These are phyloP conservation scores for Anodontia alba DNA, from an alignment of 2,888 invertebrate species.

Conservation along the genomic window DNA sequence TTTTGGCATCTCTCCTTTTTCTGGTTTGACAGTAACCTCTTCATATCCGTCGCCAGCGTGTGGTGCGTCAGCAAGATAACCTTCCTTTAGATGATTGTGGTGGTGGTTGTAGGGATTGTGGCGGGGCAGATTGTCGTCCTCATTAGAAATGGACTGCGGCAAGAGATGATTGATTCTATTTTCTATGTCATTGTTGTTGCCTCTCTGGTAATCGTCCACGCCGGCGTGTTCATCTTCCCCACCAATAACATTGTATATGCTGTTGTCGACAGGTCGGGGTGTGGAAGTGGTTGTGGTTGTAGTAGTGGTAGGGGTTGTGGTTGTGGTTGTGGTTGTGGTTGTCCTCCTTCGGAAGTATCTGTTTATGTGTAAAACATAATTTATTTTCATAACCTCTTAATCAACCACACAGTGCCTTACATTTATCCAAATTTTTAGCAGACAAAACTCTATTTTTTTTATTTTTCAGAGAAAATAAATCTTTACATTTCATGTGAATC, in stretches of 20 bases:
- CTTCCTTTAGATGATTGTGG: neutral
- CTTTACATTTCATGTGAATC: too few species aligned
- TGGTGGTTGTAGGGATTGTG: neutral
- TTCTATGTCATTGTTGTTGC: neutral
- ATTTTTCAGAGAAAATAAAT: too few species aligned
- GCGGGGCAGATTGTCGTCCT: neutral
- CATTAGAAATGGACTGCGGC: neutral
- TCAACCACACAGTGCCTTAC: too few species aligned
- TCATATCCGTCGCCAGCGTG: neutral
- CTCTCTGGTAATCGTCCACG: neutral
- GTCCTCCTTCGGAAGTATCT: neutral
- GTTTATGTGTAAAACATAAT: neutral
- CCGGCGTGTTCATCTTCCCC: neutral
- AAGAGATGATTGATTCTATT: neutral
- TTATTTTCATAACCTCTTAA: too few species aligned
- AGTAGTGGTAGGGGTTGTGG: constrained; percentile 41
- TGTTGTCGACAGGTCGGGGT: constrained; percentile 9
- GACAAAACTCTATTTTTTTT: too few species aligned
- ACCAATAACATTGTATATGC: constrained; percentile 14
- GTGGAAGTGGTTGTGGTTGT: constrained; percentile 29
- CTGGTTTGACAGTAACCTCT: neutral
- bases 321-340: constrained; percentile 4
- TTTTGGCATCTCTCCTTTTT: neutral
- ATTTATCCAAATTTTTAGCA: too few species aligned
- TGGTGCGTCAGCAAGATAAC: neutral